Evolutionary conservation across 2,113 vertebrate species (phyloP).

Genomic region (Sterna hirundo): DNA sequence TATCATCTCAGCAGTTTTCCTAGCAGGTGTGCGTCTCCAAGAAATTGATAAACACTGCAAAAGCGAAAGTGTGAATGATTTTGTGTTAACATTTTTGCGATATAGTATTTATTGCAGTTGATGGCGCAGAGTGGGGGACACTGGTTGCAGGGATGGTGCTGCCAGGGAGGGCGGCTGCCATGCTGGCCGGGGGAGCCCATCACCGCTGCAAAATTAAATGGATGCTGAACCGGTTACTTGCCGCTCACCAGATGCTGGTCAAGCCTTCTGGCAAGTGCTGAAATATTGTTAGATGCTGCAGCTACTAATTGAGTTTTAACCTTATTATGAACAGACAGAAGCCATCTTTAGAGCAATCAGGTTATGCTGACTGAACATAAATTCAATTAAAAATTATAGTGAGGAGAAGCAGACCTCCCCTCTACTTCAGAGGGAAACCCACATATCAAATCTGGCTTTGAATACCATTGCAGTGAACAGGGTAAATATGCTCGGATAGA

Average conservation of each 20-base stretch:
- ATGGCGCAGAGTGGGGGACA: neutral
- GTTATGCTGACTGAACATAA: slow-evolving; percentile 32
- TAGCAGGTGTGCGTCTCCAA: neutral
- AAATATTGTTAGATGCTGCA: slow-evolving; percentile 2
- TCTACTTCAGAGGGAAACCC: neutral
- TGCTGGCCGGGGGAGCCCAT: neutral
- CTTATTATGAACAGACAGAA: slow-evolving; percentile 42
- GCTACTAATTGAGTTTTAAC: slow-evolving; percentile 43
- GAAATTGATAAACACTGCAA: neutral
- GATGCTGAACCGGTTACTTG: neutral
- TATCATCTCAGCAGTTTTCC: neutral
- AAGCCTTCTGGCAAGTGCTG: slow-evolving; percentile 25
- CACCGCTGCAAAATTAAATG: accelerated
- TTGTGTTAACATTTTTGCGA: neutral
- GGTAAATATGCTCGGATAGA: neutral
- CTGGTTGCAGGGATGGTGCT: accelerated
- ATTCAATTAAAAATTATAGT: slow-evolving; percentile 40
- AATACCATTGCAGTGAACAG: neutral
- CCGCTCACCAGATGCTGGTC: neutral
- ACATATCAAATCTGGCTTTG: neutral
- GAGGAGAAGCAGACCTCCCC: slow-evolving; percentile 18
- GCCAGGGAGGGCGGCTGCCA: neutral
- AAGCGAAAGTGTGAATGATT: neutral
- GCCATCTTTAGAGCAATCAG: slow-evolving; percentile 32
- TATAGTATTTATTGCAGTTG: neutral